Evolutionary conservation across 2,797 vertebrate genomes (phyloP).

Genomic region (Saguinus oedipus): DNA sequence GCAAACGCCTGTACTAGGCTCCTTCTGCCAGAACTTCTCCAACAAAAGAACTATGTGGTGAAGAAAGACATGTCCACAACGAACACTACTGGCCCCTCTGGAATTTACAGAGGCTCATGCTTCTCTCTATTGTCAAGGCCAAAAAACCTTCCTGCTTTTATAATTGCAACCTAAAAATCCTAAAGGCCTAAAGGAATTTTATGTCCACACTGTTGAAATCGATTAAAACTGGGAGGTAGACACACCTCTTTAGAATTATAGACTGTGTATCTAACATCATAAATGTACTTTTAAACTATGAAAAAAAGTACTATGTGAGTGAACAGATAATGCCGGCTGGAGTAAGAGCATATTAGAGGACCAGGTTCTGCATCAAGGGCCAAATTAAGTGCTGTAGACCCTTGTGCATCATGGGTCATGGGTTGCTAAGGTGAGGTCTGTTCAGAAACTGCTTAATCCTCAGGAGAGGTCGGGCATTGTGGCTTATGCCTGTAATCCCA

Average conservation of each 20-base stretch:
- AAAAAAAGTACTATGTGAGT: background rate
- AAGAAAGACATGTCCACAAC: background rate
- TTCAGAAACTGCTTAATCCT: background rate
- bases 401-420: background rate
- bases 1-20: background rate
- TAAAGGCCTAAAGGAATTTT: background rate
- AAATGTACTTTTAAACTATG: background rate
- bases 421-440: background rate
- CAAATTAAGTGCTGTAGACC: background rate
- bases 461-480: too few relatives aligned
- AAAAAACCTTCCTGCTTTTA: background rate
- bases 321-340: background rate
- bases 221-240: background rate
- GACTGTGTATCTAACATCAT: background rate
- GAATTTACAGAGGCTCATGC: background rate
- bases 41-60: background rate
- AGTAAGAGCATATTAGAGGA: background rate
- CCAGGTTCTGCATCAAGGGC: background rate
- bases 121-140: background rate
- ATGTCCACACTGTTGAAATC: background rate
- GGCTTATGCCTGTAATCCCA: too few relatives aligned
- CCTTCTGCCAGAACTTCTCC: background rate
- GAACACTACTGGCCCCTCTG: background rate
- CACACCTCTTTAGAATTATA: background rate
- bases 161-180: background rate